phyloP scores from a whole-genome alignment of 2,888 invertebrate genomes.

The Netelia fuscicornis region DNA sequence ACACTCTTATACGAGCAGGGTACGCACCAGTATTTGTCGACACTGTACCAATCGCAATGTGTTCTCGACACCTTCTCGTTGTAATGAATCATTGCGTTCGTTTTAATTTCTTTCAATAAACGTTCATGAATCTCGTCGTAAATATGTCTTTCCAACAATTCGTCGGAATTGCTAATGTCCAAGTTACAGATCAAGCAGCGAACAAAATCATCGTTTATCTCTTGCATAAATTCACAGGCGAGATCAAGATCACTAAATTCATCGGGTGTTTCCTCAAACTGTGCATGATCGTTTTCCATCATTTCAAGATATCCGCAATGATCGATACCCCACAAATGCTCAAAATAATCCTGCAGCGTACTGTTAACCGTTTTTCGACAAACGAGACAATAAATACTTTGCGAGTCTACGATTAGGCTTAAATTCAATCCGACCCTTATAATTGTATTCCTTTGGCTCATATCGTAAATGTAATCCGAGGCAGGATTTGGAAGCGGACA shows the following conservation, averaged over 20 bases:
- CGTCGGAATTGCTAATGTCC: slow-evolving; percentile 64
- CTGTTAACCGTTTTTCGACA: slow-evolving; percentile 71
- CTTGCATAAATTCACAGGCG: slow-evolving; percentile 71
- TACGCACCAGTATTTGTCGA: slow-evolving; percentile 65
- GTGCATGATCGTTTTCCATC: slow-evolving; percentile 65
- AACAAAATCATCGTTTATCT: slow-evolving; percentile 65
- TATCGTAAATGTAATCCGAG: slow-evolving; percentile 53
- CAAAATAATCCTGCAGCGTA: slow-evolving; percentile 69
- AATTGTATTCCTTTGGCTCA: slow-evolving; percentile 34
- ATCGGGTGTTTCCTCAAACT: slow-evolving; percentile 59
- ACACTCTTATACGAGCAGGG: not conserved
- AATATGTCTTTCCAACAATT: slow-evolving; percentile 43
- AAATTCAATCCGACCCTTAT: slow-evolving; percentile 36
- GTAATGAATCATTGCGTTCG: slow-evolving; percentile 2
- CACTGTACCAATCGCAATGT: slow-evolving; percentile 64
- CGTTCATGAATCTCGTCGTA: slow-evolving; percentile 13
- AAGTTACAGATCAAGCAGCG: slow-evolving; percentile 71
- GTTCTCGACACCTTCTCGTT: slow-evolving; percentile 4
- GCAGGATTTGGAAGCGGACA: slow-evolving; percentile 6
- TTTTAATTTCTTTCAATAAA: not conserved
- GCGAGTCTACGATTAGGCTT: slow-evolving; percentile 21
- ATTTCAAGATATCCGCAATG: slow-evolving; percentile 71
- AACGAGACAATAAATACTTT: slow-evolving; percentile 72
- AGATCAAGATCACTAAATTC: slow-evolving; percentile 74
- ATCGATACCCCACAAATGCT: slow-evolving; percentile 72